Evolutionary conservation across 1,140 invertebrate genomes (phyloP).

Genomic region (Antheraea mylitta): DNA sequence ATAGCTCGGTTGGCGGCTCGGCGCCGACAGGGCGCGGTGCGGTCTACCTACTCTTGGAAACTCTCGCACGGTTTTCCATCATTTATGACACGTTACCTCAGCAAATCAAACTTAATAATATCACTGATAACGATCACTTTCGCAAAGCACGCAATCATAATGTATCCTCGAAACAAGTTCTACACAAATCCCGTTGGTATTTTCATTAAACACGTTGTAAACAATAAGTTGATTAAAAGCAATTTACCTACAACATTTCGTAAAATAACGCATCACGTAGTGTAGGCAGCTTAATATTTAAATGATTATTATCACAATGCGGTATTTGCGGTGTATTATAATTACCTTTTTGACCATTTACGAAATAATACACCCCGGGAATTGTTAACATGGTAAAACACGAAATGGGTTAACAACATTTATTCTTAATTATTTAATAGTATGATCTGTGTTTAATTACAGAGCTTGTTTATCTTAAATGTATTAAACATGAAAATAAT

Average conservation of each 20-base stretch:
- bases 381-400: conserved; percentile 8
- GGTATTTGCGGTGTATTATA: conserved; percentile 2
- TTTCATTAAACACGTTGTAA: conserved; percentile 11
- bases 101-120: conserved; percentile 21
- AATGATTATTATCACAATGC: conserved; percentile 12
- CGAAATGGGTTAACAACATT: background rate
- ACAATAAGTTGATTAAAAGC: conserved; percentile 8
- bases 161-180: background rate
- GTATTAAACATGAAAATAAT: no score
- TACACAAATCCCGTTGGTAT: background rate
- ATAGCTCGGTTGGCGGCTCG: conserved; percentile 27
- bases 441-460: no score
- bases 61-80: conserved; percentile 25
- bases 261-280: background rate
- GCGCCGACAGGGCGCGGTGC: conserved; percentile 36
- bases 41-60: conserved; percentile 36
- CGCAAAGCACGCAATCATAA: conserved; percentile 1
- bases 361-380: background rate
- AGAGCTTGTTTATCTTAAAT: background rate
- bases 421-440: background rate
- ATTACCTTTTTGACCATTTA: conserved; percentile 3
- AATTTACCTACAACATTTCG: conserved; percentile 8
- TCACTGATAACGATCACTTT: conserved; percentile 17
- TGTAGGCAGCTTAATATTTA: background rate
- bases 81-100: conserved; percentile 9